A percentile compares a stretch with the other conserved stretches of the same genome.
phyloP scores from a whole-genome alignment of 2,888 invertebrate genomes.

The Labia minor region DNA sequence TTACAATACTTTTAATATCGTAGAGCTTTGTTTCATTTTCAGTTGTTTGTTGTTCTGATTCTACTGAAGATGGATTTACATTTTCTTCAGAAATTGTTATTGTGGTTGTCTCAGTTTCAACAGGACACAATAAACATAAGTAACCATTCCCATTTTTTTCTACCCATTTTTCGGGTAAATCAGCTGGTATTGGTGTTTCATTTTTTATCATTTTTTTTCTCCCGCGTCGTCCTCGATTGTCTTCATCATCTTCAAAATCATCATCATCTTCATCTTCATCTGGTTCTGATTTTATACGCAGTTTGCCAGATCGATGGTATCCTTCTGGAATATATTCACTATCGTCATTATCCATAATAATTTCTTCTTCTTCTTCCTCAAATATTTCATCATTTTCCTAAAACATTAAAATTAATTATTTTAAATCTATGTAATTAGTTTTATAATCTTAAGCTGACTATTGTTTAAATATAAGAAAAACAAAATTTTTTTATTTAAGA shows the following conservation, averaged over 20 bases:
- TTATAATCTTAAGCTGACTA: no score
- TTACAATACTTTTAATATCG: conserved; percentile 48
- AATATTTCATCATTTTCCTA: conserved; percentile 8
- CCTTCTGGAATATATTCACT: conserved; percentile 8
- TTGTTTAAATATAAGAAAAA: no score
- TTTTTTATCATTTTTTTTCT: conserved; percentile 21
- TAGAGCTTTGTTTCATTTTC: conserved; percentile 36
- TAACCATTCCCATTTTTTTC: conserved; percentile 24
- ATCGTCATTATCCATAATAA: not conserved
- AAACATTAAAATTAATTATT: not conserved
- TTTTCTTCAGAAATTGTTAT: not conserved
- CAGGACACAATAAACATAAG: conserved; percentile 36
- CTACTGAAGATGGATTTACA: not conserved
- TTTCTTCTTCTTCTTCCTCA: conserved; percentile 8
- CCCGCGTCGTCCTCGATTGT: conserved; percentile 26
- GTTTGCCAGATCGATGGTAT: not conserved
- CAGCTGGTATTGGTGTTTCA: conserved; percentile 27
- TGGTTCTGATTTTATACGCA: conserved; percentile 32
- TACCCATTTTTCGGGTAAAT: conserved; percentile 30
- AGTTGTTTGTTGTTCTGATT: conserved; percentile 20
- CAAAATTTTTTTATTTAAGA: no score
- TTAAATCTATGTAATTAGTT: no score
- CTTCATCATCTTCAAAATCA: conserved; percentile 24
- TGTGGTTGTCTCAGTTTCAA: conserved; percentile 16
- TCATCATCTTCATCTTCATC: conserved; percentile 26